Base-by-base conservation (phyloP, 2,113 vertebrate genomes). In the Cynopterus brachyotis region DNA sequence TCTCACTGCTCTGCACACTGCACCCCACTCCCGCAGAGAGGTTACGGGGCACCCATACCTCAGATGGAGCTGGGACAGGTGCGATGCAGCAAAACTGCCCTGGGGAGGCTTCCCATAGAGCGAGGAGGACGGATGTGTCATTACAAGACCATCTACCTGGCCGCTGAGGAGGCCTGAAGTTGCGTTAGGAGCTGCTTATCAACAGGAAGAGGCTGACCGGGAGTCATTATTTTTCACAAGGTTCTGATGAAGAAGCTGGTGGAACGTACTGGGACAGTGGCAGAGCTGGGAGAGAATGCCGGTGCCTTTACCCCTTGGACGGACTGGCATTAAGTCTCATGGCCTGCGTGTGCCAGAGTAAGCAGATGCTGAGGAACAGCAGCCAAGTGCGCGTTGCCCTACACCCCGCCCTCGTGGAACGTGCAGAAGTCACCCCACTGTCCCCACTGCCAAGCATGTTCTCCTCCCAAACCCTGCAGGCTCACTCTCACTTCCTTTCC, bases 401-500 rank as follows among this genome's bases (percentile, higher is more conserved):
- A 1, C 19, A 9, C 73, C 57, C 26, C 42, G 73, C 67, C 81
- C 47, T 6, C n/a, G 50, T 4, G 3, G 47, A 42, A 28, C 2
- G 45, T 11, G 5, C 17, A 37, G 53, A 40, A 13, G 37, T 40
- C 12, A 40, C 19, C 69, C 17, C 11, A 28, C 28, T 69, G 57
- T 32, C n/a, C 16, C 75, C 11, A 11, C 70, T 15, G 35, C 60
- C 15, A 30, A 50, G 20, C 3, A 17, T 22, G 3, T 17, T n/a
- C 35, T 40, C 24, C 15, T 3, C 0, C 5, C 10, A 22, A 13
- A 1, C 20, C 2, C 40, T 2, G 53, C 10, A 11, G 9, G 0
- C 20, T 69, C 19, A 6, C n/a, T 60, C 40, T 45, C 57, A 0
- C 35, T 42, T 12, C 37, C 45, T 73, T 37, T 78, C 60, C n/a